Evolutionary conservation across 2,888 invertebrate genomes (phyloP).

Genomic region (Ferrisia virgata): DNA sequence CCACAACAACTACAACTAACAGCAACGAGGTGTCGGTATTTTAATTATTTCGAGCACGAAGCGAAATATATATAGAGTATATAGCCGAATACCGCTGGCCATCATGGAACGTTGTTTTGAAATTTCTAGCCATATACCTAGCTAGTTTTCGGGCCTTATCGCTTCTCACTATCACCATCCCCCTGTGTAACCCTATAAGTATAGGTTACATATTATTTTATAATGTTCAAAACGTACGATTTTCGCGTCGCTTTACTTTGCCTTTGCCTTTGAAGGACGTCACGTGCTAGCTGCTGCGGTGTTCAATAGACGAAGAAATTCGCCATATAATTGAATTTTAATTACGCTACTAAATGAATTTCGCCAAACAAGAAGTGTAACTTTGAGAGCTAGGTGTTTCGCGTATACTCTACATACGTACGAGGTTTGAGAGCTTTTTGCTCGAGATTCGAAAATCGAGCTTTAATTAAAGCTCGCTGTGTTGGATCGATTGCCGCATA

Average conservation of each 20-base stretch:
- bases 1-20: too few relatives aligned
- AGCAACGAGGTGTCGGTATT: constrained; percentile 4
- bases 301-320: neutral
- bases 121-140: neutral
- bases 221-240: neutral
- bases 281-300: neutral
- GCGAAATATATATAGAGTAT: neutral
- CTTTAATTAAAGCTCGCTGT: neutral
- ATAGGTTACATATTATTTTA: too few relatives aligned
- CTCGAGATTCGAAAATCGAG: neutral
- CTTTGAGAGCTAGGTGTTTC: neutral
- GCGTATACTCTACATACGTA: neutral
- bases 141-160: neutral
- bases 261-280: neutral
- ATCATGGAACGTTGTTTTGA: neutral
- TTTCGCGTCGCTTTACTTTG: neutral
- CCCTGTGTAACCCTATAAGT: neutral
- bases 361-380: neutral
- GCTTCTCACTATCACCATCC: neutral
- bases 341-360: neutral
- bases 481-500: neutral
- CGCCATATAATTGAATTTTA: neutral
- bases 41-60: constrained; percentile 31
- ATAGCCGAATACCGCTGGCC: neutral
- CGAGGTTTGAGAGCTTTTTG: neutral